Conservation (phyloP, 2,888 invertebrate species). For the Chrysolina oricalcia region DNA sequence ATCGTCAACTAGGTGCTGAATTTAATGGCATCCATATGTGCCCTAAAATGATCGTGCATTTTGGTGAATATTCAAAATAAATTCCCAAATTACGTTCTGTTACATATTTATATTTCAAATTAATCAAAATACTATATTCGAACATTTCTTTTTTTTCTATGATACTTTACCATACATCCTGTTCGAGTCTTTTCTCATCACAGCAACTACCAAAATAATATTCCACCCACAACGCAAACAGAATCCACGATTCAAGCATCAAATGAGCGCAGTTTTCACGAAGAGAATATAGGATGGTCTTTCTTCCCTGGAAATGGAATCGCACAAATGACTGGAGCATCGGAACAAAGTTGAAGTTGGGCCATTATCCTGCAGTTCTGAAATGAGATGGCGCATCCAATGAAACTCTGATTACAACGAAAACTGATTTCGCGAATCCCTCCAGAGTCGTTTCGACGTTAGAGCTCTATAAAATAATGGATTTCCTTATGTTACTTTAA, state of each 20-base stretch:
- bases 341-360: background rate
- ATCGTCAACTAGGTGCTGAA: no score
- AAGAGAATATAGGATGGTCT: background rate
- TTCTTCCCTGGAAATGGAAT: background rate
- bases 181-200: background rate
- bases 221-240: background rate
- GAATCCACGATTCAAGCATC: background rate
- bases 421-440: constrained; percentile 11
- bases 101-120: no score
- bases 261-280: background rate
- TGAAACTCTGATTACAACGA: constrained; percentile 1
- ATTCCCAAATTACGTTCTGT: no score
- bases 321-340: background rate
- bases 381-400: background rate
- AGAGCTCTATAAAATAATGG: background rate
- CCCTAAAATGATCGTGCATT: no score
- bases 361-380: background rate
- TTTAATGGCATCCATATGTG: no score
- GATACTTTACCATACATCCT: no score
- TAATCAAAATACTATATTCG: no score
- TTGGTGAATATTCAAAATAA: no score
- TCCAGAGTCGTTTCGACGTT: background rate
- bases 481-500: background rate
- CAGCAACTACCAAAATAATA: background rate
- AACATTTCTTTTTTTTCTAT: no score